A percentile compares a stretch with the other conserved stretches of the same genome.
Conservation (phyloP, 1,140 invertebrate species). For the Vanessa tameamea region DNA sequence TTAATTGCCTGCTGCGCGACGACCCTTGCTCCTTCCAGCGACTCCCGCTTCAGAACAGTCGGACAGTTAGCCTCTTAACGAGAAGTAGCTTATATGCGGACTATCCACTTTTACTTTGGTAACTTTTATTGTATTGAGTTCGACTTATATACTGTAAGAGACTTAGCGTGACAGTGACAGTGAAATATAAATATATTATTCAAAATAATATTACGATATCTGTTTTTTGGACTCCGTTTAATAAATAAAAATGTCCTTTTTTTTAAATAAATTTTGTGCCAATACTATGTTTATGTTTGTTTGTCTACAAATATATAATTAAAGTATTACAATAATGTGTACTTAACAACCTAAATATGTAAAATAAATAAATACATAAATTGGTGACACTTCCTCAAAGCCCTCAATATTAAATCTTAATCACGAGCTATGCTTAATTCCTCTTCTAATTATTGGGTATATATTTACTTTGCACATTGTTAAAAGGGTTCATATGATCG, state of each 20-base stretch:
- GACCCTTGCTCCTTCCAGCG: constrained; percentile 43
- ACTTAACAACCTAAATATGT: no score
- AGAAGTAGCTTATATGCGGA: constrained; percentile 6
- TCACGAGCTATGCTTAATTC: neutral
- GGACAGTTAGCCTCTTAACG: constrained; percentile 37
- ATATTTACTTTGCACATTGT: neutral
- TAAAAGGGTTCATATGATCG: constrained; percentile 61
- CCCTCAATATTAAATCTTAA: neutral
- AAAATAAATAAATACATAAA: no score
- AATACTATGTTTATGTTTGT: no score
- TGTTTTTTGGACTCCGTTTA: no score
- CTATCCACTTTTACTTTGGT: neutral
- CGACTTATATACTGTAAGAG: neutral
- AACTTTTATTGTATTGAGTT: neutral
- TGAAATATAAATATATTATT: neutral
- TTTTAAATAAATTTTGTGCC: no score
- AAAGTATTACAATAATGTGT: no score
- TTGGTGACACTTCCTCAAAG: no score
- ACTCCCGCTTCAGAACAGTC: constrained; percentile 44
- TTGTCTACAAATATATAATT: no score
- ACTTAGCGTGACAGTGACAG: neutral
- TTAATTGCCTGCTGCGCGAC: constrained; percentile 53
- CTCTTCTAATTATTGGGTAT: neutral
- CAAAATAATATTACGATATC: no score
- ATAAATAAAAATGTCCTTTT: no score